Evolutionary conservation across 2,797 vertebrate genomes (phyloP).

Genomic region (Hydrocynus forskahlii): DNA sequence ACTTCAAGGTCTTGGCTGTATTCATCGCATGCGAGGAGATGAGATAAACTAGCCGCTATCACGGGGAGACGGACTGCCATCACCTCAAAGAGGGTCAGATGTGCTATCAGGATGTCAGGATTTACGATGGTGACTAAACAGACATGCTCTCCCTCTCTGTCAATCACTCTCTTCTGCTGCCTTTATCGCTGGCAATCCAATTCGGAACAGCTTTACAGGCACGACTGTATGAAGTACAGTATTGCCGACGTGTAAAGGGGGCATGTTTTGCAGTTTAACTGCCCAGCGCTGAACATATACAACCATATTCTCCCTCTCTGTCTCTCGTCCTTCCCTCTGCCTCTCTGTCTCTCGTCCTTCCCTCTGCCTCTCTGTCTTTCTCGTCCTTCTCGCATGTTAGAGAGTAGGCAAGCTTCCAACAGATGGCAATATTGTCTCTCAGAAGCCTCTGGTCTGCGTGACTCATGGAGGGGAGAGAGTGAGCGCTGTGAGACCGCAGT

Average conservation of each 20-base stretch:
- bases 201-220: not conserved
- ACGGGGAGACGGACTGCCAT: conserved; percentile 31
- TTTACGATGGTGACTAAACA: conserved; percentile 19
- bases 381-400: not conserved
- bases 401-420: conserved; percentile 66
- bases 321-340: not conserved
- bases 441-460: conserved; percentile 32
- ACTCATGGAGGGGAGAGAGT: not conserved
- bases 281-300: not conserved
- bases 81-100: conserved; percentile 25
- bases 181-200: not conserved
- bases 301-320: not conserved
- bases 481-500: not conserved
- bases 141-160: not conserved
- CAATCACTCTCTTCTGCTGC: not conserved
- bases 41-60: conserved; percentile 38
- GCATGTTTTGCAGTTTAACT: not conserved
- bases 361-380: not conserved
- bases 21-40: conserved; percentile 41
- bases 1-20: conserved; percentile 23
- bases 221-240: not conserved
- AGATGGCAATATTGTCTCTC: conserved; percentile 83
- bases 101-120: conserved; percentile 15
- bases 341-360: conserved; percentile 2
- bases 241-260: not conserved